A percentile compares a stretch with the other conserved stretches of the same genome.
phyloP scores from a whole-genome alignment of 1,140 invertebrate species.

The Delia radicum region DNA sequence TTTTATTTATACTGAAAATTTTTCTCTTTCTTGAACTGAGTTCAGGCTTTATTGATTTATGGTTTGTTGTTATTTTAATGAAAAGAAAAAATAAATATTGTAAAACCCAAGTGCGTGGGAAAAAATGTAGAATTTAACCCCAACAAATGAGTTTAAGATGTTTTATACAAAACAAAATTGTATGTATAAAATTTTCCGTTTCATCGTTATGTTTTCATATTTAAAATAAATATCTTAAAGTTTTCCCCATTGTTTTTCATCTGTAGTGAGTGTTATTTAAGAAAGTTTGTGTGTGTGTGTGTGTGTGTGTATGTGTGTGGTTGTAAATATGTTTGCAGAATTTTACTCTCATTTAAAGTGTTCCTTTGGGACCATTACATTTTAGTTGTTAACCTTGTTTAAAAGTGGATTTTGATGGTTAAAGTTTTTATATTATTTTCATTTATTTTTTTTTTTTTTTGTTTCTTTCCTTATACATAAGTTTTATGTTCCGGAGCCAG shows the following conservation, averaged over 20 bases:
- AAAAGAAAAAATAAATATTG: no score
- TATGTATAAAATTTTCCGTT: not conserved
- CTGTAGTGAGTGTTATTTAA: not conserved
- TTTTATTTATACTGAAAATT: not conserved
- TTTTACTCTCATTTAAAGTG: conserved; percentile 5
- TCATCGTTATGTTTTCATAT: not conserved
- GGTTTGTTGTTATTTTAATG: not conserved
- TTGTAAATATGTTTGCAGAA: not conserved
- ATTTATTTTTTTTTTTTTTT: not conserved
- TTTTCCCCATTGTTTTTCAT: not conserved
- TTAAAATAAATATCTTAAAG: not conserved
- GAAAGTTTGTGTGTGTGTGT: not conserved
- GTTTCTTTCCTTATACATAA: not conserved
- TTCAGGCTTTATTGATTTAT: not conserved
- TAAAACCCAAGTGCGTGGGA: not conserved
- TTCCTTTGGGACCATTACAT: conserved; percentile 14
- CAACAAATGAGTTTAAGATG: not conserved
- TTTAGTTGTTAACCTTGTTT: conserved; percentile 10
- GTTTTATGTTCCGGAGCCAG: not conserved
- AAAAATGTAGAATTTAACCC: not conserved
- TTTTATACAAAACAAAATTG: not conserved
- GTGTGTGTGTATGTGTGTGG: not conserved
- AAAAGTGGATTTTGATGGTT: conserved; percentile 21
- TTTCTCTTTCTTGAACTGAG: not conserved
- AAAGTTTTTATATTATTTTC: conserved; percentile 1